Percentiles rank a stretch among this genome's conserved stretches.
These are phyloP conservation scores for Tholera decimalis DNA, from an alignment of 2,888 invertebrate genomes.

Conservation along the genomic window DNA sequence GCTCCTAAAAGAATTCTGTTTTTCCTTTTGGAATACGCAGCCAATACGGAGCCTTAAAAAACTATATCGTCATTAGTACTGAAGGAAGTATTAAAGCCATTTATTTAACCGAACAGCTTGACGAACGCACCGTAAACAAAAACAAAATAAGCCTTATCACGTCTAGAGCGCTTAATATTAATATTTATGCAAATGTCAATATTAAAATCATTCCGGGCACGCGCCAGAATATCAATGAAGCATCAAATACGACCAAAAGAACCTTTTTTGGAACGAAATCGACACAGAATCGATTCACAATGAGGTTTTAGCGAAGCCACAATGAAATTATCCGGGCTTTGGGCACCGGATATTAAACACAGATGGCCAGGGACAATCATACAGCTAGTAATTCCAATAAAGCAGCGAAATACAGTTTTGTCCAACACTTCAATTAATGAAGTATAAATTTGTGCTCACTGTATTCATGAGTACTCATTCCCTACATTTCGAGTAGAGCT, in stretches of 20 bases:
- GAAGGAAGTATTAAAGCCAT: constrained; percentile 15
- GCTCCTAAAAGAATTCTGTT: too few species aligned
- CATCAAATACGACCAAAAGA: constrained; percentile 57
- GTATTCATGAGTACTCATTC: constrained; percentile 13
- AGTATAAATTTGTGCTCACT: constrained; percentile 28
- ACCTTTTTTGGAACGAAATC: constrained; percentile 67
- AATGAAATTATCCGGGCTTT: constrained; percentile 68
- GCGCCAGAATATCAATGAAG: constrained; percentile 73
- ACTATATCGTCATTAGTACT: neutral
- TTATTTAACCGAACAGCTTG: constrained; percentile 19
- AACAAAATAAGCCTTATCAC: constrained; percentile 39
- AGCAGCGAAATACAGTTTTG: constrained; percentile 37
- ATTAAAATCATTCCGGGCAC: constrained; percentile 65
- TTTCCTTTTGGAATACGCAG: too few species aligned
- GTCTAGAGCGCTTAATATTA: constrained; percentile 49
- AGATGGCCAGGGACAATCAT: constrained; percentile 67
- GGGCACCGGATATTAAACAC: constrained; percentile 72
- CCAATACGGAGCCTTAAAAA: too few species aligned
- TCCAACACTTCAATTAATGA: constrained; percentile 36
- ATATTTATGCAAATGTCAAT: constrained; percentile 66
- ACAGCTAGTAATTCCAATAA: constrained; percentile 64
- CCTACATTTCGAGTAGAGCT: constrained; percentile 5
- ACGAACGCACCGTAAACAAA: constrained; percentile 29
- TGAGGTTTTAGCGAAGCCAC: constrained; percentile 68
- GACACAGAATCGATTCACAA: constrained; percentile 68